These are phyloP conservation scores for Antennarius maculatus DNA, from an alignment of 2,797 vertebrate species.

Conservation along the genomic window DNA sequence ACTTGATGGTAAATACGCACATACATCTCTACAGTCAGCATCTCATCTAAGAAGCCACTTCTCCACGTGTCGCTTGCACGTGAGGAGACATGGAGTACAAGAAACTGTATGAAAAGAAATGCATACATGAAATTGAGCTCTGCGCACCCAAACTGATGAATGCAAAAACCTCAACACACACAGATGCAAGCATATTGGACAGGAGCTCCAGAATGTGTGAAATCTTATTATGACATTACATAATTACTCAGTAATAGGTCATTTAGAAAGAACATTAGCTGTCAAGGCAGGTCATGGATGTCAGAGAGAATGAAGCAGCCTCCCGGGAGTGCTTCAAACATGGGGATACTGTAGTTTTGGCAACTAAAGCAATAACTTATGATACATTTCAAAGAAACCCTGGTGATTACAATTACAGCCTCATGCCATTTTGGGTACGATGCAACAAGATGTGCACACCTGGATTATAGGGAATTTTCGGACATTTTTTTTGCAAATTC, in stretches of 20 bases:
- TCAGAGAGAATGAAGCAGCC: conserved; percentile 38
- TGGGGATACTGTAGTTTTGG: background rate
- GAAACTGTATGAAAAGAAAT: conserved; percentile 9
- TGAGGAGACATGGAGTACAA: conserved; percentile 32
- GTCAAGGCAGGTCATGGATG: conserved; percentile 46
- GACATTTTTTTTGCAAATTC: too few relatives aligned
- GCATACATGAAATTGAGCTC: conserved; percentile 5
- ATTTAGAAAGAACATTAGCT: conserved; percentile 66
- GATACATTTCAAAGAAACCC: too few relatives aligned
- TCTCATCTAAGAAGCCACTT: conserved; percentile 17
- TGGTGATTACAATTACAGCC: too few relatives aligned
- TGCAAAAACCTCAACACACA: conserved; percentile 20
- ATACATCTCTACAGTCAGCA: conserved; percentile 15
- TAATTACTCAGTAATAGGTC: conserved; percentile 66
- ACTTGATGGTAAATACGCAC: background rate
- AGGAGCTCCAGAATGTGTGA: conserved; percentile 68
- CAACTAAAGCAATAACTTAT: too few relatives aligned
- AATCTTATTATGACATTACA: conserved; percentile 74
- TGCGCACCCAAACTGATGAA: background rate
- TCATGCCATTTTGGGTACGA: too few relatives aligned
- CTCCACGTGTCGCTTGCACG: conserved; percentile 7
- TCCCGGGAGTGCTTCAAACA: conserved; percentile 15
- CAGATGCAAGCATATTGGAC: conserved; percentile 47
- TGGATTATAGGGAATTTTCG: too few relatives aligned
- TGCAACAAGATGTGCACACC: too few relatives aligned